phyloP scores from a whole-genome alignment of 2,797 vertebrate genomes.

The Mycteria americana region DNA sequence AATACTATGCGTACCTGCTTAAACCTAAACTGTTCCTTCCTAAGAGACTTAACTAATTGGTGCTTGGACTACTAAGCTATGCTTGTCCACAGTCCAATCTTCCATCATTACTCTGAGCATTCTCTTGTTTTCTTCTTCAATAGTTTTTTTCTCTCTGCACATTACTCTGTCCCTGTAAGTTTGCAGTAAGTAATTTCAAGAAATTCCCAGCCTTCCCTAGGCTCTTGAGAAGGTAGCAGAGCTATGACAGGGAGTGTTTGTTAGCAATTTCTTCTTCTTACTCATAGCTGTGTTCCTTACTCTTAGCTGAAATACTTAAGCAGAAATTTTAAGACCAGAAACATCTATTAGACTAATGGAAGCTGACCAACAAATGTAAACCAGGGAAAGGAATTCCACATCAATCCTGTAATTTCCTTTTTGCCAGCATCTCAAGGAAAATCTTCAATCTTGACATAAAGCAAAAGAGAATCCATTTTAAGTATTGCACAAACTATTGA shows the following conservation, averaged over 20 bases:
- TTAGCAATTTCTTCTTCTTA: background rate
- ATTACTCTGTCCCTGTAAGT: background rate
- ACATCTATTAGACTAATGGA: background rate
- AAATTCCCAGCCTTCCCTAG: background rate
- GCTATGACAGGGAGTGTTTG: background rate
- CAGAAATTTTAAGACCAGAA: background rate
- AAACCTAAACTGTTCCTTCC: background rate
- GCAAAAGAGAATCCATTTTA: background rate
- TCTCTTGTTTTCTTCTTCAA: background rate
- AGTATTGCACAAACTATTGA: background rate
- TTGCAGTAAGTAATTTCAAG: background rate
- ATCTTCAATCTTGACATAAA: background rate
- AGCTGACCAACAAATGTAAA: background rate
- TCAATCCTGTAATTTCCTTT: background rate
- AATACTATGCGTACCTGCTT: background rate
- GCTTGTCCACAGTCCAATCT: background rate
- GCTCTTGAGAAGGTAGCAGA: background rate
- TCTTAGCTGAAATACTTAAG: background rate
- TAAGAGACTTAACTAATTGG: background rate
- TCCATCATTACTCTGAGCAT: background rate
- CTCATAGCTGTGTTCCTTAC: background rate
- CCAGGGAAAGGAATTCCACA: background rate
- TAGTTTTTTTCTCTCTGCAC: background rate
- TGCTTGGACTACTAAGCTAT: background rate
- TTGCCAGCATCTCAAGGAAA: background rate